Conservation (phyloP, 2,113 vertebrate species). For the Thalassarche chlororhynchos region DNA sequence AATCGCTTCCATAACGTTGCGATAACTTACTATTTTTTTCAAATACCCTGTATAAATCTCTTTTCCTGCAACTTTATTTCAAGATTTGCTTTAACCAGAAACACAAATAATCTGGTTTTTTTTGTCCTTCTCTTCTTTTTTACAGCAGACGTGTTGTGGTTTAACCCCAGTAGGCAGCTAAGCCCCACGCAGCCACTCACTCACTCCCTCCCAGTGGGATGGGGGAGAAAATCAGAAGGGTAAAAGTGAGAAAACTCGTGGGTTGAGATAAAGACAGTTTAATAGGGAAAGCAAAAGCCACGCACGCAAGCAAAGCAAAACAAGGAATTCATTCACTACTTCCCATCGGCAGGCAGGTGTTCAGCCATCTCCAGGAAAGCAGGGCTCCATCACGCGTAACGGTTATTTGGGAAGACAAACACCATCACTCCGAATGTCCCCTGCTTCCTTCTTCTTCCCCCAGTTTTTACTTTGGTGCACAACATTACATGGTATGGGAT, state of each 20-base stretch:
- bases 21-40: neutral
- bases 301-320: neutral
- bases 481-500: too few species aligned
- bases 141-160: neutral
- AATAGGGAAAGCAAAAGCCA: neutral
- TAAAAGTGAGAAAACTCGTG: neutral
- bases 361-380: neutral
- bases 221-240: neutral
- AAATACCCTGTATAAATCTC: neutral
- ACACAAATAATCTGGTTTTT: neutral
- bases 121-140: neutral
- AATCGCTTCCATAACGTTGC: neutral
- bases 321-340: neutral
- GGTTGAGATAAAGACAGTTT: neutral
- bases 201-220: neutral
- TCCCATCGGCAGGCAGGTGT: neutral
- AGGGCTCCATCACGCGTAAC: accelerated
- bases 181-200: accelerated
- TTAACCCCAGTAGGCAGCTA: neutral
- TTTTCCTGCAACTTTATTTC: neutral
- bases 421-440: accelerated
- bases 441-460: neutral
- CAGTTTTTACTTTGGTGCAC: too few species aligned
- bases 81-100: neutral
- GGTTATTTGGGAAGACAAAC: neutral